These are phyloP conservation scores for Habrosyne pyritoides DNA, from an alignment of 2,888 invertebrate species.

Conservation along the genomic window DNA sequence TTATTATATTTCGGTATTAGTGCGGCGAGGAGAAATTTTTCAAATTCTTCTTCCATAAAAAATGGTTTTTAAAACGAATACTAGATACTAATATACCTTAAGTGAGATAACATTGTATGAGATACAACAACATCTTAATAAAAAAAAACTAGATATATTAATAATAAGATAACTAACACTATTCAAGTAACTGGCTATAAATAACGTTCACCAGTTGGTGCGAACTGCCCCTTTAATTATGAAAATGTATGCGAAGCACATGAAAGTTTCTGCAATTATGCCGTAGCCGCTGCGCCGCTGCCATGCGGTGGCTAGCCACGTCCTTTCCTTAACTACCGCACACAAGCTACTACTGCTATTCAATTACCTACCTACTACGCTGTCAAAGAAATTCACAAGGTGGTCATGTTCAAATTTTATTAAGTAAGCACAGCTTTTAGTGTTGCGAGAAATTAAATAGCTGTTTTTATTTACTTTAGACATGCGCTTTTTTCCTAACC, in stretches of 20 bases:
- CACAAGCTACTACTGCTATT: conserved; percentile 68
- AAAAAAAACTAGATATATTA: conserved; percentile 46
- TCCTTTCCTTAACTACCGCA: conserved; percentile 68
- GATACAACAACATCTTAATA: too few relatives aligned
- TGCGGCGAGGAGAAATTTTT: too few relatives aligned
- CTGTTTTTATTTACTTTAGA: too few relatives aligned
- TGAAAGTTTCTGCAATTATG: conserved; percentile 82
- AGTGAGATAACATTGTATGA: too few relatives aligned
- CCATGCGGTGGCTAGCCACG: conserved; percentile 65
- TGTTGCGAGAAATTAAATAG: too few relatives aligned
- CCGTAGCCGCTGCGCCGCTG: conserved; percentile 53
- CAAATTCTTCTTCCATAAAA: too few relatives aligned
- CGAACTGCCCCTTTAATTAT: conserved; percentile 79
- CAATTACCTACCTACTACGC: conserved; percentile 65
- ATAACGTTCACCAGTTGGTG: conserved; percentile 72
- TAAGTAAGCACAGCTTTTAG: too few relatives aligned
- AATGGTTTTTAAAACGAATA: too few relatives aligned
- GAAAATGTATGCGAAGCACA: conserved; percentile 82
- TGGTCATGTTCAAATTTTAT: conserved; percentile 22
- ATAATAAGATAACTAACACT: not conserved
- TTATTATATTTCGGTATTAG: too few relatives aligned
- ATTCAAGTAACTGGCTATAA: conserved; percentile 64
- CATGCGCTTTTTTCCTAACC: too few relatives aligned
- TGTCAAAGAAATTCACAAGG: conserved; percentile 62
- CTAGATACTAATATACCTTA: too few relatives aligned